These are phyloP conservation scores for Hetaerina titia DNA, from an alignment of 2,888 invertebrate genomes.

Conservation along the genomic window DNA sequence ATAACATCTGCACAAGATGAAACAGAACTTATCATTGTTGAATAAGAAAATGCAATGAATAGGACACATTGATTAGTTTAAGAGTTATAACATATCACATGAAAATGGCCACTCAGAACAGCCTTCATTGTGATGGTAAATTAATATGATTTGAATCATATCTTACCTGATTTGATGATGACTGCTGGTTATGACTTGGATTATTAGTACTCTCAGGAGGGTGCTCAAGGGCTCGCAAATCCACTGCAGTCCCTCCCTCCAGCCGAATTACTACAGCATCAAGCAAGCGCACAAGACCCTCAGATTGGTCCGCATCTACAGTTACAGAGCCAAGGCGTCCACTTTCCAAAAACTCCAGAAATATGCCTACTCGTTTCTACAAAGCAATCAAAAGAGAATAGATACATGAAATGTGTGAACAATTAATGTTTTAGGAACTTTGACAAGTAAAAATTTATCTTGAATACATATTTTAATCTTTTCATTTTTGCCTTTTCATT, in stretches of 20 bases:
- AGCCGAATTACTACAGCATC: constrained; percentile 98
- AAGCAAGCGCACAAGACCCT: constrained; percentile 89
- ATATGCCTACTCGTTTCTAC: constrained; percentile 93
- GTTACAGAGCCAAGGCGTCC: constrained; percentile 87
- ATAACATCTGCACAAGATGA: too few relatives aligned
- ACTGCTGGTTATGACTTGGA: constrained; percentile 28
- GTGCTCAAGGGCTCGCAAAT: constrained; percentile 91
- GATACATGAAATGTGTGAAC: neutral
- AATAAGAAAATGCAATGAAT: too few relatives aligned
- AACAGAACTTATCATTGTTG: too few relatives aligned
- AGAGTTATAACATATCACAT: too few relatives aligned
- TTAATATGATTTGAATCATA: too few relatives aligned
- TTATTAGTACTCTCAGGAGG: constrained; percentile 29
- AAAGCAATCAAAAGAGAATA: constrained; percentile 70
- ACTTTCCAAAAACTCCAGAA: constrained; percentile 88
- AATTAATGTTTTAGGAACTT: neutral
- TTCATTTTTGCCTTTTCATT: too few relatives aligned
- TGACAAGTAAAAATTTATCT: neutral
- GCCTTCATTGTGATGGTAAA: too few relatives aligned
- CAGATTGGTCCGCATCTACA: constrained; percentile 90
- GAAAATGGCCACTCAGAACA: too few relatives aligned
- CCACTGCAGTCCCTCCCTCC: constrained; percentile 95
- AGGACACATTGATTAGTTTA: too few relatives aligned
- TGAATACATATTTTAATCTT: neutral
- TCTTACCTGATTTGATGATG: constrained; percentile 42